Percentiles rank a stretch among this genome's conserved stretches.
Evolutionary conservation across 2,888 invertebrate species (phyloP).

Genomic region (Pheosia gnoma): DNA sequence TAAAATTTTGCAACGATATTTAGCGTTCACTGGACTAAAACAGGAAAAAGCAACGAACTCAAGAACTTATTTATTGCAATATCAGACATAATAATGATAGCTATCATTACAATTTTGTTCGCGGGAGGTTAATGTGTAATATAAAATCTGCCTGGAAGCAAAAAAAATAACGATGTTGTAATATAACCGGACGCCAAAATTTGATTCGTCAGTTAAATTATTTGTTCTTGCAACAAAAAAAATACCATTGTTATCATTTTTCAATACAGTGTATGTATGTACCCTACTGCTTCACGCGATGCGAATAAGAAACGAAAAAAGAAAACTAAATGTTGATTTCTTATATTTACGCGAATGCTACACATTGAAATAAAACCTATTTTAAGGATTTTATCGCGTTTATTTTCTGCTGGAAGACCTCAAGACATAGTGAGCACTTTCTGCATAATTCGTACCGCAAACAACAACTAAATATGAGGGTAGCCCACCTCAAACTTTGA

Average conservation of each 20-base stretch:
- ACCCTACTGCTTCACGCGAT: neutral
- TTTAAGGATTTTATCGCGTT: no score
- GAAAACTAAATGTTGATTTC: no score
- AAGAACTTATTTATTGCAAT: conserved; percentile 8
- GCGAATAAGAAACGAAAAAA: neutral
- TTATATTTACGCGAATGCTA: no score
- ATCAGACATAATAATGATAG: conserved; percentile 25
- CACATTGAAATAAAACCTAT: no score
- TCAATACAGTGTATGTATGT: neutral
- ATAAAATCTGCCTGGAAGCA: conserved; percentile 26
- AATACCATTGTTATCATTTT: neutral
- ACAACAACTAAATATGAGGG: no score
- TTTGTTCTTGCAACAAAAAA: conserved; percentile 29
- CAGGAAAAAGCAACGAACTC: conserved; percentile 12
- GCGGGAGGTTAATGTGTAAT: conserved; percentile 28
- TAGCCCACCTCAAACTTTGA: no score
- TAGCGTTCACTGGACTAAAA: neutral
- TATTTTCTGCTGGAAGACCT: no score
- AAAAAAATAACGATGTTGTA: conserved; percentile 30
- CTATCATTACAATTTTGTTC: conserved; percentile 27
- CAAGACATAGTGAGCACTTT: no score
- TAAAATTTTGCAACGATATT: no score
- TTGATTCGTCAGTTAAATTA: conserved; percentile 27
- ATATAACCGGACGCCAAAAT: conserved; percentile 32
- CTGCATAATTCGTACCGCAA: no score